These are phyloP conservation scores for Agrotis exclamationis DNA, from an alignment of 2,888 invertebrate genomes.

Conservation along the genomic window DNA sequence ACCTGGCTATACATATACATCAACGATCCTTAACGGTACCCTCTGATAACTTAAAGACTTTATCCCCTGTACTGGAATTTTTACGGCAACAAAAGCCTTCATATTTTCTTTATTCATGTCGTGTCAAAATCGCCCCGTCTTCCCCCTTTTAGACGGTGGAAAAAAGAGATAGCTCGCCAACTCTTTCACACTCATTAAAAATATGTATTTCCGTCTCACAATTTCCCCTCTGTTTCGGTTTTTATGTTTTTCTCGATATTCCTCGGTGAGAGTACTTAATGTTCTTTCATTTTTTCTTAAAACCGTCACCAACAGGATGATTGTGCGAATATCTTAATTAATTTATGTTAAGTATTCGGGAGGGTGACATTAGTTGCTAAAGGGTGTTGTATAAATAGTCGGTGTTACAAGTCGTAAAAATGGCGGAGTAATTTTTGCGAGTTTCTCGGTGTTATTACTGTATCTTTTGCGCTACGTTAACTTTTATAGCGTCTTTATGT, in stretches of 20 bases:
- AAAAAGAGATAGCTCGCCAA: constrained; percentile 84
- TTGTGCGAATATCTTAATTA: constrained; percentile 88
- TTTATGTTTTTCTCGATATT: constrained; percentile 87
- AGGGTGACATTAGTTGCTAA: constrained; percentile 76
- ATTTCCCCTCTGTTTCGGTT: constrained; percentile 83
- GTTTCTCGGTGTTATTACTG: constrained; percentile 75
- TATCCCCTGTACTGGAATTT: constrained; percentile 90
- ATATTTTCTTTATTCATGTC: constrained; percentile 91
- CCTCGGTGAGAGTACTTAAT: constrained; percentile 79
- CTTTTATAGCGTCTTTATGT: constrained; percentile 76
- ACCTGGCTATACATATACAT: constrained; percentile 60
- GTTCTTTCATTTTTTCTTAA: constrained; percentile 75
- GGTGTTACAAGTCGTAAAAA: constrained; percentile 76
- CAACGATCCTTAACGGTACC: constrained; percentile 77
- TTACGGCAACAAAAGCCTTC: constrained; percentile 90
- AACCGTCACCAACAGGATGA: constrained; percentile 86
- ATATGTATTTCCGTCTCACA: constrained; percentile 75
- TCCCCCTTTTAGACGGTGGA: constrained; percentile 79
- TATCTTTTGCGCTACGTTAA: constrained; percentile 82
- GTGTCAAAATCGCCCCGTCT: constrained; percentile 88
- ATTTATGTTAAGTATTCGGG: constrained; percentile 87
- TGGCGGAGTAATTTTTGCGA: constrained; percentile 75
- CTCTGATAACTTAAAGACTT: constrained; percentile 91
- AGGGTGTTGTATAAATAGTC: constrained; percentile 78
- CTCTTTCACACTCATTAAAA: constrained; percentile 86